Evolutionary conservation across 2,888 invertebrate species (phyloP), one percentile per base, ranked within the genome.

Genomic region (Dermolepida albohirtum): DNA sequence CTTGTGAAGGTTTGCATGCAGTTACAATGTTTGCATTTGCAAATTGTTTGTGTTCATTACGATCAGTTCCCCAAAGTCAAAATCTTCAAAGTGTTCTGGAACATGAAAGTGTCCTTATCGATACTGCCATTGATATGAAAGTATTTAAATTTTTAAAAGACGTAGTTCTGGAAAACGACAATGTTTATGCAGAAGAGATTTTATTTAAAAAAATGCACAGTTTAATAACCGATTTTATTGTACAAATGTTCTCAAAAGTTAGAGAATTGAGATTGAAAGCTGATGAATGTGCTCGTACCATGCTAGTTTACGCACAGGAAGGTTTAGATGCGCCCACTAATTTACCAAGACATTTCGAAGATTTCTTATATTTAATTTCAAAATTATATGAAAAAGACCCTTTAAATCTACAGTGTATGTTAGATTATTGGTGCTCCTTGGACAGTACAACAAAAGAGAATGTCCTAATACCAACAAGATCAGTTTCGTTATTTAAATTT

Each of bases 161-260:
- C 67, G 87, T 90, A 12, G 85, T 96, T 29, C 85, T 96, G 22
- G 89, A 90, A 12, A 90, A 89, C 67, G 87, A 90, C 34, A 84
- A 86, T 34, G 87, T 96, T 67, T 89, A 88, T 74, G 87, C 88
- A 69, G 90, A 91, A 82, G 93, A 95, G 82, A 96, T 95, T 80
- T 92, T 95, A 78, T 87, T 93, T 75, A 88, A 93, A 17, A 88
- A 94, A 50, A 84, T 97, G 51, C 97, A 98, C 83, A 87, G 89
- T 12, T 85, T 97, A 7, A 86, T 97, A 63, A 94, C 95, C 0
- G 97, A 97, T 84, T 97, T 98, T 77, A 94, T 98, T 54, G 91
- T 94, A 71, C 88, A 93, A 64, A 94, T 97, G 94, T 97, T 96
- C 64, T 88, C 95, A 54, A 97, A 96, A 88, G 89, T 94, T 0